Conservation (phyloP, 2,113 vertebrate genomes). For the Arothron firmamentum region DNA sequence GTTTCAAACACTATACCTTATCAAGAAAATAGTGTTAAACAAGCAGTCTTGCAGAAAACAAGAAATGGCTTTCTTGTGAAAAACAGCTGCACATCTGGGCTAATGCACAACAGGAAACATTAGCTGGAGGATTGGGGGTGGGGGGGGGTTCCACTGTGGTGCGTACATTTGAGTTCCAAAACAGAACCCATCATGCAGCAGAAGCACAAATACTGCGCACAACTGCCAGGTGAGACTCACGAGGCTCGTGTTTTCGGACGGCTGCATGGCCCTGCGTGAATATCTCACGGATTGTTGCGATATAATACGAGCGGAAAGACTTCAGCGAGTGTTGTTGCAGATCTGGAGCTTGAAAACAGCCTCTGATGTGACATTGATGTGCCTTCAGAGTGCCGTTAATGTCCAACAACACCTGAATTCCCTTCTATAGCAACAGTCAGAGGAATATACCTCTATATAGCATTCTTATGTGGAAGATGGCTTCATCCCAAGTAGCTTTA, state of each 20-base stretch:
- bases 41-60: not conserved
- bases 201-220: conserved; percentile 1
- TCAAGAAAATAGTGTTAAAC: not conserved
- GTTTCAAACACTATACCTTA: too few species aligned
- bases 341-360: not conserved
- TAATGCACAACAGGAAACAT: conserved; percentile 21
- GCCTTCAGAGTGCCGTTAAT: not conserved
- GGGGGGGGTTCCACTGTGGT: conserved; percentile 6
- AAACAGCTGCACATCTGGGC: not conserved
- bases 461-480: not conserved
- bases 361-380: not conserved
- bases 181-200: not conserved
- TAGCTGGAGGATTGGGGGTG: not conserved
- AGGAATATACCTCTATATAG: too few species aligned
- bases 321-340: not conserved
- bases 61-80: not conserved
- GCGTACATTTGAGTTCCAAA: conserved; percentile 8
- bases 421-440: not conserved
- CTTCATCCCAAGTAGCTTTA: not conserved
- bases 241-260: not conserved
- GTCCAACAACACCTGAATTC: conserved; percentile 1
- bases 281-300: conserved; percentile 1
- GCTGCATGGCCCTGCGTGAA: not conserved
- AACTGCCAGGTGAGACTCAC: conserved; percentile 1
- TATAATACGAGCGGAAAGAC: not conserved